Evolutionary conservation across 2,888 invertebrate species (phyloP).

Genomic region (Tipula lateralis): DNA sequence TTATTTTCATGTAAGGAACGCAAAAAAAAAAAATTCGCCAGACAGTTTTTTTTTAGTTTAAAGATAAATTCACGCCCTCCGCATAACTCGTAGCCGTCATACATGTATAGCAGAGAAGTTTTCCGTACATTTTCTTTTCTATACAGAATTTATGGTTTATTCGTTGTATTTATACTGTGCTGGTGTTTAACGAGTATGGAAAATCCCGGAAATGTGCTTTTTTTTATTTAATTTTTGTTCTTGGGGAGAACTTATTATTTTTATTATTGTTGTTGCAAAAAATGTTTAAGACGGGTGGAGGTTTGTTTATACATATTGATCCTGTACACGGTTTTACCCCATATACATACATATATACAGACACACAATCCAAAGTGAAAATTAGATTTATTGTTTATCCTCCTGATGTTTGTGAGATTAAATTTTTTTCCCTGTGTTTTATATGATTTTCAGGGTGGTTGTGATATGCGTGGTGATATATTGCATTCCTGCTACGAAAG

Average conservation of each 20-base stretch:
- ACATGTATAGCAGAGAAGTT: neutral
- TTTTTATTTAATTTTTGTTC: neutral
- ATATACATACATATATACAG: neutral
- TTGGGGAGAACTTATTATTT: neutral
- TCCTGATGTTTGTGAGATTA: conserved; percentile 24
- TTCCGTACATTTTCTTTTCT: neutral
- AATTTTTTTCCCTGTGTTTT: neutral
- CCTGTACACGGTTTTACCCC: neutral
- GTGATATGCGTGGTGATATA: neutral
- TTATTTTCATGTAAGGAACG: conserved; percentile 11
- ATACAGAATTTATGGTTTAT: neutral
- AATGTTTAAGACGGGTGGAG: neutral
- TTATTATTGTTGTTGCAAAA: neutral
- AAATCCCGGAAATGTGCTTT: conserved; percentile 11
- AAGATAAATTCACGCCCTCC: conserved; percentile 19
- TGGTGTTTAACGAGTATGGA: neutral
- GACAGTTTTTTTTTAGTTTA: conserved; percentile 24
- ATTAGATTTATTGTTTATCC: conserved; percentile 24
- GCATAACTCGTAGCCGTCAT: neutral
- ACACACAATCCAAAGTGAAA: neutral
- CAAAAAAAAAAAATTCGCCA: neutral
- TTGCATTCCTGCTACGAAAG: neutral
- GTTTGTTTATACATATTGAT: conserved; percentile 1
- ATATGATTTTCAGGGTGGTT: neutral
- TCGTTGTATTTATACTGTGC: conserved; percentile 11